Evolutionary conservation across 1,140 invertebrate genomes (phyloP).

Genomic region (Pogonus chalceus): DNA sequence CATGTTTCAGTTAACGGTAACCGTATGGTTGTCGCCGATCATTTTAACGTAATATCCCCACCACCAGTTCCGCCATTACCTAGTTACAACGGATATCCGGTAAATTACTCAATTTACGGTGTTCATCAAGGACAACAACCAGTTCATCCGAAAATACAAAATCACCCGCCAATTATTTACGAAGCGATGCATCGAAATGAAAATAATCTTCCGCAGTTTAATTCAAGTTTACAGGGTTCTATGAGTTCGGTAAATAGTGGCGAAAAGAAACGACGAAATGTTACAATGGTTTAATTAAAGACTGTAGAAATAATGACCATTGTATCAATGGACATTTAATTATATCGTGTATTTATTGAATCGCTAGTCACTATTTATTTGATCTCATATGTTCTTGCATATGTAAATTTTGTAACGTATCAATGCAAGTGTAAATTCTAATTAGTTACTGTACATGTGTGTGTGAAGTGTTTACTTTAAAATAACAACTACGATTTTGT

Average conservation of each 20-base stretch:
- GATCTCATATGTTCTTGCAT: too few relatives aligned
- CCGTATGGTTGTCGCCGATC: constrained; percentile 24
- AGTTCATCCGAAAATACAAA: constrained; percentile 19
- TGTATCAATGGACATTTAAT: too few relatives aligned
- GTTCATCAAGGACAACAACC: constrained; percentile 26
- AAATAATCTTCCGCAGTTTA: constrained; percentile 37
- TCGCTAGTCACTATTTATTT: too few relatives aligned
- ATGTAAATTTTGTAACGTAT: too few relatives aligned
- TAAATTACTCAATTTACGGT: constrained; percentile 34
- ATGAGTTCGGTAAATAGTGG: constrained; percentile 44
- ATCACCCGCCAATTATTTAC: constrained; percentile 27
- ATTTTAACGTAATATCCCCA: constrained; percentile 34
- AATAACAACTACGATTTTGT: too few relatives aligned
- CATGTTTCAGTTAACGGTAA: constrained; percentile 25
- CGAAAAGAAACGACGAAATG: constrained; percentile 43
- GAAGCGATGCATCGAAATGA: constrained; percentile 34
- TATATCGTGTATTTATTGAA: too few relatives aligned
- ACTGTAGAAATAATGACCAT: too few relatives aligned
- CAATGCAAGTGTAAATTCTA: too few relatives aligned
- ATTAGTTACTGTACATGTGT: too few relatives aligned
- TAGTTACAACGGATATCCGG: constrained; percentile 27
- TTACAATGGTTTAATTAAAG: constrained; percentile 50
- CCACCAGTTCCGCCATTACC: constrained; percentile 25
- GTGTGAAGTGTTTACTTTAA: too few relatives aligned
- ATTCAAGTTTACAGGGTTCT: constrained; percentile 43